phyloP scores from a whole-genome alignment of 2,113 vertebrate genomes.

The Macrotis lagotis region DNA sequence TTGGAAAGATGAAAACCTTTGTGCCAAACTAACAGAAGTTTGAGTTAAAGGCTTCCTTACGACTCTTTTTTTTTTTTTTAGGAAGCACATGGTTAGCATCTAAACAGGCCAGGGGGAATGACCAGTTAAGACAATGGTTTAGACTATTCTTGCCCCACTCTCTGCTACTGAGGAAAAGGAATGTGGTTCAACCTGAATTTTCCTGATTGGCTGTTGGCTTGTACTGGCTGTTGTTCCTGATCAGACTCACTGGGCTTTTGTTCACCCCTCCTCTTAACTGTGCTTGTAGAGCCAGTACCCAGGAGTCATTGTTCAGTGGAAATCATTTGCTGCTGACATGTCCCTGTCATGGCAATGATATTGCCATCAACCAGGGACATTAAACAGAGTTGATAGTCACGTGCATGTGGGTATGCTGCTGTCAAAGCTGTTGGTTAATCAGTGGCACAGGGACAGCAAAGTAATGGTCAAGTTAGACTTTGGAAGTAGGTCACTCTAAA shows the following conservation, averaged over 20 bases:
- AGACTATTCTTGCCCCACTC: constrained; percentile 50
- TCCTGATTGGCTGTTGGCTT: constrained; percentile 65
- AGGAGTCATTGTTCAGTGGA: constrained; percentile 60
- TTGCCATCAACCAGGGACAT: constrained; percentile 72
- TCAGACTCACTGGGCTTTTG: constrained; percentile 62
- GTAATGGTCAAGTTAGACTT: constrained; percentile 67
- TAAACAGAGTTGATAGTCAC: constrained; percentile 78
- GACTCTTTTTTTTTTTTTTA: constrained; percentile 45
- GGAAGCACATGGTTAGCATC: constrained; percentile 60
- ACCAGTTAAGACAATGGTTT: constrained; percentile 62
- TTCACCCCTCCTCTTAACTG: constrained; percentile 49
- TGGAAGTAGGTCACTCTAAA: constrained; percentile 58
- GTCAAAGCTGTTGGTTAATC: constrained; percentile 59
- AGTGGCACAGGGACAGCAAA: constrained; percentile 53
- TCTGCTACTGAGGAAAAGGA: constrained; percentile 51
- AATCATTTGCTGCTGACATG: constrained; percentile 71
- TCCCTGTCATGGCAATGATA: constrained; percentile 74
- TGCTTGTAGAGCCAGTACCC: constrained; percentile 15
- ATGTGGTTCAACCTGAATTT: constrained; percentile 72
- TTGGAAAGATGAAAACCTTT: constrained; percentile 54
- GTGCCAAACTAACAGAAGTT: constrained; percentile 66
- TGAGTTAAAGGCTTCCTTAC: constrained; percentile 54
- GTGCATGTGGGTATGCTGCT: constrained; percentile 64
- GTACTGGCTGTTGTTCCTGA: no score
- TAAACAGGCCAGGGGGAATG: constrained; percentile 61